A percentile compares a stretch with the other conserved stretches of the same genome.
phyloP scores from a whole-genome alignment of 2,113 vertebrate species.

The Tamias sibiricus region DNA sequence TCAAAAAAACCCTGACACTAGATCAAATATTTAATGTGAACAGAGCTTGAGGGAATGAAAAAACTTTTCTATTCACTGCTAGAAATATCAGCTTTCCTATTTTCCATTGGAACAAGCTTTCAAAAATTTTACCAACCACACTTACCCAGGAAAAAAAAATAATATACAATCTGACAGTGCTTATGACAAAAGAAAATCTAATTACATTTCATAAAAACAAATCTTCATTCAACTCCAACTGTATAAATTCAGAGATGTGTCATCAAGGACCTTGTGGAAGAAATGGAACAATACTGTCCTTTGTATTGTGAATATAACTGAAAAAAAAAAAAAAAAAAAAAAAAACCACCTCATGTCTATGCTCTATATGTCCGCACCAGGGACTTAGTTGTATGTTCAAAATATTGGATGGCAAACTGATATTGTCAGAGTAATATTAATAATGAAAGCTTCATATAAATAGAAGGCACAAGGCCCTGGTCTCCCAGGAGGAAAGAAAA shows the following conservation, averaged over 20 bases:
- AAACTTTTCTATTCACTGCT: constrained; percentile 56
- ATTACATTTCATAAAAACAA: constrained; percentile 72
- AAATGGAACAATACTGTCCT: constrained; percentile 55
- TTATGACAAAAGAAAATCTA: constrained; percentile 76
- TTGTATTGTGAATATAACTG: constrained; percentile 3
- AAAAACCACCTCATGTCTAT: neutral
- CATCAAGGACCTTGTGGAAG: neutral
- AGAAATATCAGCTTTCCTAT: constrained; percentile 48
- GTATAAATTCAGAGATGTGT: constrained; percentile 37
- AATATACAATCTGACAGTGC: constrained; percentile 52
- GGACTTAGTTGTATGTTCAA: constrained; percentile 30
- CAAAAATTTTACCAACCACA: constrained; percentile 53
- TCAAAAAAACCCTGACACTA: constrained; percentile 49
- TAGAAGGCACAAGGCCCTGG: neutral
- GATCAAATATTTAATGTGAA: constrained; percentile 63
- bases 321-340: neutral
- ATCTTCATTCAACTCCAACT: constrained; percentile 57
- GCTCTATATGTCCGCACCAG: neutral
- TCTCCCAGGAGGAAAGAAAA: constrained; percentile 39
- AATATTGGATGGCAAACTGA: constrained; percentile 60
- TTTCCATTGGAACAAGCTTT: constrained; percentile 51
- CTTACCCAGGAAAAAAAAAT: constrained; percentile 39
- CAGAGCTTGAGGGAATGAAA: constrained; percentile 50
- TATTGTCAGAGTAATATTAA: constrained; percentile 18
- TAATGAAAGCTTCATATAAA: constrained; percentile 46